A percentile compares a stretch with the other conserved stretches of the same genome.
These are phyloP conservation scores for Nesoenas mayeri DNA, from an alignment of 2,113 vertebrate genomes.

Conservation along the genomic window DNA sequence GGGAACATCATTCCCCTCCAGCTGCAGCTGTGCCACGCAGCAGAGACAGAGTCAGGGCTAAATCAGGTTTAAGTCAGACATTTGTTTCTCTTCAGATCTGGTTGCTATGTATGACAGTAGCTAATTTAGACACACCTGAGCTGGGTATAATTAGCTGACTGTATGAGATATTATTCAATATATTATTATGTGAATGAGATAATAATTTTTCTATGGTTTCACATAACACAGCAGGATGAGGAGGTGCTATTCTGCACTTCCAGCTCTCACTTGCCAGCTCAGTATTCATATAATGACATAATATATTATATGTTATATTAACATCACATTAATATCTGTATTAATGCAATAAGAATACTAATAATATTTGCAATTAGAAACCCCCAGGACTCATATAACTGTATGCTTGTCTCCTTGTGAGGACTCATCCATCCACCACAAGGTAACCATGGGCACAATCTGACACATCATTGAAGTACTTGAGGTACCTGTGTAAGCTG, in stretches of 20 bases:
- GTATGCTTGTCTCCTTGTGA: background rate
- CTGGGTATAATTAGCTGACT: conserved; percentile 2
- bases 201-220: conserved; percentile 4
- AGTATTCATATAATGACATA: background rate
- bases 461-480: background rate
- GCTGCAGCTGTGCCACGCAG: background rate
- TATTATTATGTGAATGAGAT: conserved; percentile 15
- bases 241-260: background rate
- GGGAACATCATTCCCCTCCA: background rate
- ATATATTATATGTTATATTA: background rate
- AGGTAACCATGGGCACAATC: background rate
- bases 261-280: background rate
- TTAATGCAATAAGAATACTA: background rate
- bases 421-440: background rate
- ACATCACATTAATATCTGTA: background rate
- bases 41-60: background rate
- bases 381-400: background rate
- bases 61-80: background rate
- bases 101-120: background rate
- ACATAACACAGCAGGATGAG: background rate
- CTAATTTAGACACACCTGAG: conserved; percentile 16
- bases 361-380: background rate
- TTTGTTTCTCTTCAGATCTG: conserved; percentile 5
- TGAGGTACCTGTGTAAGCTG: background rate
- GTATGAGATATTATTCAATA: background rate